Evolutionary conservation across 2,888 invertebrate species (phyloP), one percentile per base, ranked within the genome.

Genomic region (Alloplasta piceator): DNA sequence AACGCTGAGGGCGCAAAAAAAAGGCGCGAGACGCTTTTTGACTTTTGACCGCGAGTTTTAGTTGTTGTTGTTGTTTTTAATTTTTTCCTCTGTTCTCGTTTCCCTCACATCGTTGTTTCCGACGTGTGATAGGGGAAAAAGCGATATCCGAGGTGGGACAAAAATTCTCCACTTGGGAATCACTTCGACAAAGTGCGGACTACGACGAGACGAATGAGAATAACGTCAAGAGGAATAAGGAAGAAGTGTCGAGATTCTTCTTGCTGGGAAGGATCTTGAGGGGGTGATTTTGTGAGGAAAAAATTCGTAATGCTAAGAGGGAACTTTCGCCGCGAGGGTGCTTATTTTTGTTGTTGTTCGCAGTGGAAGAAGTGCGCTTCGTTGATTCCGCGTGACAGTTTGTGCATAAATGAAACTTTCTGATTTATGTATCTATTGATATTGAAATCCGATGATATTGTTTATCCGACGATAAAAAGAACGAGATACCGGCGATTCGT

Each of bases 361-460:
- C 70, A 74, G 58, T 67, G 58, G 60, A 74, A 58, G 7, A 10
- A 74, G 73, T 74, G 73, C 43, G 63, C 5, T 64, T 63, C 36
- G 14, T 1, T 36, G 12, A 52, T 36, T 52, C 38, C n/a, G 3
- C 50, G 39, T 12, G 14, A 14, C 52, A 14, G 52, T 52, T 52
- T 52, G 52, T 52, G 52, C 5, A 52, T 52, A 52, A 26, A 52
- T 12, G 52, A 6, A 5, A 48, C 48, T 14, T 6, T 52, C 14
- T 52, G 52, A 52, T 52, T 52, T 12, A 6, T n/a, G n/a, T n/a
- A n/a, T n/a, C n/a, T n/a, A 12, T 12, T 12, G 4, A 26, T 26
- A 3, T 26, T 26, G 26, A 26, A 2, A 3, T 26, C 26, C 26
- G 26, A 26, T 26, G 26, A 26, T 26, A 26, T n/a, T n/a, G n/a